A percentile compares a stretch with the other conserved stretches of the same genome.
These are phyloP conservation scores for Sebastiscus albofasciatus DNA, from an alignment of 2,797 vertebrate genomes.

Conservation along the genomic window DNA sequence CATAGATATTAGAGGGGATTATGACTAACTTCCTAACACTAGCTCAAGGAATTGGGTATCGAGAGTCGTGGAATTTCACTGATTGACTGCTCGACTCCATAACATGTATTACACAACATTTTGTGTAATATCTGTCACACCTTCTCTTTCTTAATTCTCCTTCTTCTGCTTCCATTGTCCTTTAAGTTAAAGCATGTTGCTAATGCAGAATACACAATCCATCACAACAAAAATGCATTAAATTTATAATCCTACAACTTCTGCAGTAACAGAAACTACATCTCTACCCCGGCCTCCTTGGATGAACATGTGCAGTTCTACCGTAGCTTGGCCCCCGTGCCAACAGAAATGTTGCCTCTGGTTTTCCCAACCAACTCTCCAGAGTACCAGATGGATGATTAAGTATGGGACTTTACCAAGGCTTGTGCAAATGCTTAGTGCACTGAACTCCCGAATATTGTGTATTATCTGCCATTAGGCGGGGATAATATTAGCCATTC, in stretches of 20 bases:
- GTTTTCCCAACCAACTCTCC: constrained; percentile 71
- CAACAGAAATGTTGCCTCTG: constrained; percentile 61
- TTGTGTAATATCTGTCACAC: constrained; percentile 10
- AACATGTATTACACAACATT: neutral
- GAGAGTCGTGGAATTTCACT: too few species aligned
- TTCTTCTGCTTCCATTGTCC: constrained; percentile 20
- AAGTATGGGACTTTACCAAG: constrained; percentile 79
- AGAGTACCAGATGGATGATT: constrained; percentile 81
- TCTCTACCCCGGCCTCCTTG: neutral
- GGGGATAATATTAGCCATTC: constrained; percentile 76
- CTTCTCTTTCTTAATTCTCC: constrained; percentile 2
- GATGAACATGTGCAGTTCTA: constrained; percentile 53
- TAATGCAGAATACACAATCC: neutral
- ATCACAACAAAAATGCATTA: constrained; percentile 10
- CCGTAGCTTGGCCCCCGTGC: constrained; percentile 46
- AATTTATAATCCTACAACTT: constrained; percentile 16
- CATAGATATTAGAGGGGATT: too few species aligned
- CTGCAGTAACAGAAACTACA: constrained; percentile 5
- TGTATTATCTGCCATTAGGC: constrained; percentile 84
- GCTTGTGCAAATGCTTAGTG: constrained; percentile 78
- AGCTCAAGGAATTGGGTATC: too few species aligned
- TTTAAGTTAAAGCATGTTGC: neutral
- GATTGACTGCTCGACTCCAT: too few species aligned
- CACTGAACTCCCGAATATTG: constrained; percentile 79
- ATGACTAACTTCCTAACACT: too few species aligned